Conservation (phyloP, 2,113 vertebrate species). For the Oceanodroma tethys region DNA sequence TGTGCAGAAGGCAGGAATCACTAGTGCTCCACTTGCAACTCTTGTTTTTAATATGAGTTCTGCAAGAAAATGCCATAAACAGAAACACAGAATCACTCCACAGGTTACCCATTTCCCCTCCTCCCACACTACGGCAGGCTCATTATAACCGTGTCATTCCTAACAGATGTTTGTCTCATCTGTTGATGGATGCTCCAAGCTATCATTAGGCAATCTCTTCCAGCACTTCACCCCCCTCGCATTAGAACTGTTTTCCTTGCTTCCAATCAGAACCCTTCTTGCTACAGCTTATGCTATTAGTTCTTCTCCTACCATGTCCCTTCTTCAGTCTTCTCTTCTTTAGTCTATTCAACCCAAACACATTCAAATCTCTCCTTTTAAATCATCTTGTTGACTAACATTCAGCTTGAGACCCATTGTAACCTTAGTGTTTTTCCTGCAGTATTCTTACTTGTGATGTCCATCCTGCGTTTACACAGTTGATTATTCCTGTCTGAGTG, state of each 20-base stretch:
- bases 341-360: background rate
- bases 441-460: background rate
- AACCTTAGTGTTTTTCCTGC: background rate
- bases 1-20: background rate
- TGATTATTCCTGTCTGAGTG: background rate
- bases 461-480: background rate
- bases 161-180: constrained; percentile 32
- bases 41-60: background rate
- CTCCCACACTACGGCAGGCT: background rate
- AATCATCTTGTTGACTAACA: background rate
- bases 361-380: background rate
- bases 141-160: constrained; percentile 12
- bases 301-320: background rate
- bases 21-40: background rate
- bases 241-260: background rate
- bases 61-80: constrained; percentile 15
- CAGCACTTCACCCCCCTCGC: background rate
- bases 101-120: background rate
- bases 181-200: background rate
- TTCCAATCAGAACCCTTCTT: constrained; percentile 4
- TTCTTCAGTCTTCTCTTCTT: background rate
- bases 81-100: constrained; percentile 6
- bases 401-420: background rate
- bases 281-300: background rate
- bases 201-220: background rate